Evolutionary conservation across 30 jellyfish, hydroid and myxozoan species (phyloP), one percentile per base, ranked within the genome.

Genomic region (Rhopilema esculentum): DNA sequence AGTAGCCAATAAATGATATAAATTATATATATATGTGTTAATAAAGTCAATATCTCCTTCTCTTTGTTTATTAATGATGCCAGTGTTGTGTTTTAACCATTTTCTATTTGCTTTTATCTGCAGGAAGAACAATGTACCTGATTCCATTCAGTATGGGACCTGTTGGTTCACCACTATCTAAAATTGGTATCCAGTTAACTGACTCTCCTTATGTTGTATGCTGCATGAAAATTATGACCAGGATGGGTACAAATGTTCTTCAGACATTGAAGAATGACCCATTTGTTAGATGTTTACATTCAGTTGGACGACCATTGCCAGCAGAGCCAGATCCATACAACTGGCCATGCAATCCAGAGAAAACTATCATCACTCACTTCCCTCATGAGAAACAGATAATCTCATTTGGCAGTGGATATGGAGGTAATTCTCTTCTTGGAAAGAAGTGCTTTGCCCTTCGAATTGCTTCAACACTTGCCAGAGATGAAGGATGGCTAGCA

Each of bases 311-410:
- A 66, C 99, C 99, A 7, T 74, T 91, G 74, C 99, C 99, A 1
- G 64, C 85, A 27, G 97, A 88, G 66, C 92, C 96, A 57, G 98
- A 87, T 74, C 99, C 99, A 51, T 91, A 96, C 88, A 83, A 74
- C 51, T 96, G 99, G 99, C 99, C 99, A 27, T 96, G 99, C 94
- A 96, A 96, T 74, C 99, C 99, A 25, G 99, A 91, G 79, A 88
- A 96, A 33, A 96, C 99, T 4, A 70, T 91, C 80, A 96, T 96
- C 85, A 89, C 98, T 7, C 99, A 96, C 65, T 96, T 96, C 80
- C 99, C 99, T 7, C 96, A 88, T 51, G 85, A 78, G 25, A 86
- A 93, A 24, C 98, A 96, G 67, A 96, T 96, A 50, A 88, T 92
- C 66, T 91, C 98, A 1, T 91, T 87, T 88, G 99, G 99, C 8